Base-by-base conservation (phyloP, 2,888 invertebrate species). In the Drosophila helvetica region DNA sequence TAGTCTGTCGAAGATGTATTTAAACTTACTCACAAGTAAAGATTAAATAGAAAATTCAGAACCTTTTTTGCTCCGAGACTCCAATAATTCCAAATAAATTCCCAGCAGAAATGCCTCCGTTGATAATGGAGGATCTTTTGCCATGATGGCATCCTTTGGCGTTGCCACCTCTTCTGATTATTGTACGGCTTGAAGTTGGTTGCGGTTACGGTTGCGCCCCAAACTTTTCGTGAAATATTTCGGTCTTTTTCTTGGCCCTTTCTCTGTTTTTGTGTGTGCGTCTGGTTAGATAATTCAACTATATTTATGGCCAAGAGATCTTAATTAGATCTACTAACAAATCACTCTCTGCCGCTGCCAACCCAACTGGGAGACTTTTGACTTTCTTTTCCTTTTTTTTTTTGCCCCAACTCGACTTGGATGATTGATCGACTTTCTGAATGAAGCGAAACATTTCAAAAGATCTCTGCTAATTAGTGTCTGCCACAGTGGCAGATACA, bases 341-440 rank as follows among this genome's bases (percentile, higher is more conserved):
- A 61, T 30, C 17, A 38, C 62, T 38, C 33, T 38, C 61, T 38
- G 2, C 19, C 47, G 62, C 48, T n/a, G 38, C 38, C 1, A 38
- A 38, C 38, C n/a, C 38, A n/a, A 38, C 54, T 65, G 53, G 65
- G 53, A 65, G 65, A 65, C 42, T 47, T 65, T 65, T 54, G 38
- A 30, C 17, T 47, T 27, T 55, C 25, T 27, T 27, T 27, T n/a
- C n/a, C 42, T 47, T 65, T 65, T 54, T 47, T 42, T 17, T 46
- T n/a, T 55, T 1, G 17, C 17, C 19, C 17, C 19, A 12, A 52
- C 46, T 18, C 17, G n/a, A 47, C 47, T 15, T 15, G 7, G 30
- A 65, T 65, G 65, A 65, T 65, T 65, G 65, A 65, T 65, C 65
- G 65, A 65, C 65, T 65, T 64, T 64, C 64, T 64, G 38, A 38